Evolutionary conservation across 2,797 vertebrate genomes (phyloP).

Genomic region (Brachyalestes nurse): DNA sequence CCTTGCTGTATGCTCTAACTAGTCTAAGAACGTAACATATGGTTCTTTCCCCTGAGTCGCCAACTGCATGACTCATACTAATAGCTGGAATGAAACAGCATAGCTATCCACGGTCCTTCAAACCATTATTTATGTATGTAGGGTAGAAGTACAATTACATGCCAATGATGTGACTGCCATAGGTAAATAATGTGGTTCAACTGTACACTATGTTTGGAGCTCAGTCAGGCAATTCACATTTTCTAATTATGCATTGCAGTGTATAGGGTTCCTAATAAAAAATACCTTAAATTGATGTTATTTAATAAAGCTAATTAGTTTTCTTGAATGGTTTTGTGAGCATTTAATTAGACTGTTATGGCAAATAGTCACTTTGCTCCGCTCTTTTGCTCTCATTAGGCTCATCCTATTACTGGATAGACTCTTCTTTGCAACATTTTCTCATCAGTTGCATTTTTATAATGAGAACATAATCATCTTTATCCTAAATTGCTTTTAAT

Average conservation of each 20-base stretch:
- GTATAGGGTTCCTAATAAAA: constrained; percentile 24
- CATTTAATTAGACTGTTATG: constrained; percentile 46
- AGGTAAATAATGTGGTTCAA: constrained; percentile 1
- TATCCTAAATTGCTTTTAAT: constrained; percentile 25
- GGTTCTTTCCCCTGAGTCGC: constrained; percentile 11
- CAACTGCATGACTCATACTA: constrained; percentile 16
- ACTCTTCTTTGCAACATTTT: constrained; percentile 39
- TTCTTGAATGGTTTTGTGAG: constrained; percentile 23
- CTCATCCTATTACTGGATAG: constrained; percentile 36
- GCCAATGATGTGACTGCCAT: not conserved
- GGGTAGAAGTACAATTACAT: not conserved
- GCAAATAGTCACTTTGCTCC: constrained; percentile 50
- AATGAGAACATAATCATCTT: constrained; percentile 43
- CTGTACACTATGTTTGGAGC: not conserved
- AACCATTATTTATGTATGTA: not conserved
- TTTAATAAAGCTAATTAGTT: constrained; percentile 50
- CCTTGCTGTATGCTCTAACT: not conserved
- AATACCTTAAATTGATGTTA: constrained; percentile 13
- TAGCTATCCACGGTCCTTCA: not conserved
- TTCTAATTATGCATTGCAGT: constrained; percentile 1
- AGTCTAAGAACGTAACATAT: constrained; percentile 24
- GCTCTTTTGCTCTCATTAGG: constrained; percentile 52
- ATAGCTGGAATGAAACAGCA: constrained; percentile 4
- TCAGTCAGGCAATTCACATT: not conserved
- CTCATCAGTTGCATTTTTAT: constrained; percentile 44